phyloP scores from a whole-genome alignment of 1,140 invertebrate genomes.

The Pogonognathellus flavescens region DNA sequence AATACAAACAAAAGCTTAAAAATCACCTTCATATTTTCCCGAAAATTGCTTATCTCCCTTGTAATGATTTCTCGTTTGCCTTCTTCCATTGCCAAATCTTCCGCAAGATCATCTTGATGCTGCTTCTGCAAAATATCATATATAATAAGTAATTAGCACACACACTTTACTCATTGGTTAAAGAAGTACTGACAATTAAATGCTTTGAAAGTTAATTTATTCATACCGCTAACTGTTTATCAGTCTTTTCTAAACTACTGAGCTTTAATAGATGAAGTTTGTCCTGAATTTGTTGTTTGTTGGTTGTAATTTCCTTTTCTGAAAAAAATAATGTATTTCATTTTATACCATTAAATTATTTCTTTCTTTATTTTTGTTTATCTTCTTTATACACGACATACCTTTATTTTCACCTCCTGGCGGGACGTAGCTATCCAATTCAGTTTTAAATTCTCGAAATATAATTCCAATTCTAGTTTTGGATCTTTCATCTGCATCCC shows the following conservation, averaged over 20 bases:
- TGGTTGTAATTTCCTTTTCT: conserved; percentile 61
- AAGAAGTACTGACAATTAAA: too few species aligned
- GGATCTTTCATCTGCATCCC: conserved; percentile 80
- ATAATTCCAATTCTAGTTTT: conserved; percentile 78
- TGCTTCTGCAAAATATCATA: conserved; percentile 49
- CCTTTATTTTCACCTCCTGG: conserved; percentile 61
- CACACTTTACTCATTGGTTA: neutral
- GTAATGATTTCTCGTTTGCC: conserved; percentile 94
- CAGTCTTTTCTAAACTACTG: conserved; percentile 63
- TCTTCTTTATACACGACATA: too few species aligned
- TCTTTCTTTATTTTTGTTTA: too few species aligned
- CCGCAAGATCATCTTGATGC: conserved; percentile 72
- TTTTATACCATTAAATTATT: too few species aligned
- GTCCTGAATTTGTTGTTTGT: conserved; percentile 64
- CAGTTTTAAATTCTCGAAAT: conserved; percentile 67
- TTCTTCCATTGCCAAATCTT: conserved; percentile 91
- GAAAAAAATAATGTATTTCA: conserved; percentile 1
- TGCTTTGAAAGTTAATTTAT: too few species aligned
- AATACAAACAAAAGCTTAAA: neutral
- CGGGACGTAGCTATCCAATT: conserved; percentile 63
- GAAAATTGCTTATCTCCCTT: conserved; percentile 95
- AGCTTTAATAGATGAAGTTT: conserved; percentile 66
- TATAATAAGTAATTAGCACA: neutral
- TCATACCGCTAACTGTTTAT: conserved; percentile 18
- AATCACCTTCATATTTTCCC: conserved; percentile 94